phyloP scores from a whole-genome alignment of 2,888 invertebrate genomes.

The Alloplasta piceator region DNA sequence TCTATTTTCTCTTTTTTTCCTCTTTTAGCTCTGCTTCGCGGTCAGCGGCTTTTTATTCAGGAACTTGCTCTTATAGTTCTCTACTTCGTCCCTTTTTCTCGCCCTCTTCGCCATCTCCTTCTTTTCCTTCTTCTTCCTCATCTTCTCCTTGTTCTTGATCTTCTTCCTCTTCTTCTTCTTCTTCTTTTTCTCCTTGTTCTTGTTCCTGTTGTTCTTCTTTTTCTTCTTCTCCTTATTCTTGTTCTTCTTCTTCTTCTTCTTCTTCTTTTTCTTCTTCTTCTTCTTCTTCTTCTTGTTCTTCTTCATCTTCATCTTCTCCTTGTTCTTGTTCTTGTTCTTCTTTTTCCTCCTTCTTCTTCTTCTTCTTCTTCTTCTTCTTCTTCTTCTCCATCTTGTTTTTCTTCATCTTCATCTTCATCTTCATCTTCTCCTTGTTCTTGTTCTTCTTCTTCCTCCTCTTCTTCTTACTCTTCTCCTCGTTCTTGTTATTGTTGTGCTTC shows the following conservation, averaged over 20 bases:
- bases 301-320: too few species aligned
- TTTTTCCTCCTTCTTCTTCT: too few species aligned
- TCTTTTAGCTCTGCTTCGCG: constrained; percentile 51
- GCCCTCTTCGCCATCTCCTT: constrained; percentile 7
- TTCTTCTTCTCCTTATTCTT: constrained; percentile 16
- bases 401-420: too few species aligned
- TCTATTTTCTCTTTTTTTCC: constrained; percentile 38
- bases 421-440: too few species aligned
- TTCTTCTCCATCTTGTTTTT: too few species aligned
- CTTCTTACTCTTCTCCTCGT: too few species aligned
- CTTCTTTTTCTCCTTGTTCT: not conserved
- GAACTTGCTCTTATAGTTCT: constrained; percentile 47
- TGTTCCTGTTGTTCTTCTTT: not conserved
- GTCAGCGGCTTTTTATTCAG: constrained; percentile 43
- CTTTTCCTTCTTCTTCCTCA: constrained; percentile 17
- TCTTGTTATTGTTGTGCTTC: too few species aligned
- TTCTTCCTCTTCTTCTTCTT: constrained; percentile 15
- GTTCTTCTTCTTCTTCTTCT: constrained; percentile 29
- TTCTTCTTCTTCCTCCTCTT: too few species aligned
- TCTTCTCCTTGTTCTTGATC: constrained; percentile 22
- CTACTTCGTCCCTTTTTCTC: not conserved
- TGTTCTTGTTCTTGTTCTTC: too few species aligned
- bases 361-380: too few species aligned
- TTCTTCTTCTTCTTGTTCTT: too few species aligned
- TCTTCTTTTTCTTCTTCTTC: not conserved